These are phyloP conservation scores for Micronycteris hirsuta DNA, from an alignment of 2,113 vertebrate species.

Conservation along the genomic window DNA sequence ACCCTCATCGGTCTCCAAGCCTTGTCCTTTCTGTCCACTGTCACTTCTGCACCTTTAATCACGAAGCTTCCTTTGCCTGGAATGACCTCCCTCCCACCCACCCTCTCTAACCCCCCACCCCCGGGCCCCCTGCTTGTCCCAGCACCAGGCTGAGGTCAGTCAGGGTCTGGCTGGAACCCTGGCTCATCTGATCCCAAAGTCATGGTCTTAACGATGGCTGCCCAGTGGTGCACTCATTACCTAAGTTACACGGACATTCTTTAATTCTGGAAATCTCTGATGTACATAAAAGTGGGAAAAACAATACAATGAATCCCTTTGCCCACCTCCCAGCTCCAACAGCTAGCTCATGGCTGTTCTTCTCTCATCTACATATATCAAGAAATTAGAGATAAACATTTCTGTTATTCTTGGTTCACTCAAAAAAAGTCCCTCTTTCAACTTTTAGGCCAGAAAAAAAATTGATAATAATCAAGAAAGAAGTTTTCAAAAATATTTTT, in stretches of 20 bases:
- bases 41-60: not conserved
- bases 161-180: not conserved
- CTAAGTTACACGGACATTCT: not conserved
- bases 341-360: not conserved
- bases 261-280: not conserved
- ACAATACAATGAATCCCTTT: not conserved
- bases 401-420: not conserved
- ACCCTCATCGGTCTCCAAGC: not conserved
- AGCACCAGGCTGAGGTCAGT: not conserved
- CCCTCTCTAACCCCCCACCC: fast-evolving
- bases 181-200: not conserved
- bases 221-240: not conserved
- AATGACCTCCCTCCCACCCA: not conserved
- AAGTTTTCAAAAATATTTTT: not conserved
- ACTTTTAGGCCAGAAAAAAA: not conserved
- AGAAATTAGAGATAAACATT: not conserved
- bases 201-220: not conserved
- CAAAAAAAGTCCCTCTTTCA: not conserved
- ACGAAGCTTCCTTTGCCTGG: not conserved
- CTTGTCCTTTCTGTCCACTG: not conserved
- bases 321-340: not conserved
- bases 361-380: not conserved
- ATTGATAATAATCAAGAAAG: not conserved
- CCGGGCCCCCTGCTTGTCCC: not conserved
- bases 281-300: not conserved